A percentile compares a stretch with the other conserved stretches of the same genome.
Conservation (phyloP, 1,140 invertebrate species). For the Geopemphigus sp. region DNA sequence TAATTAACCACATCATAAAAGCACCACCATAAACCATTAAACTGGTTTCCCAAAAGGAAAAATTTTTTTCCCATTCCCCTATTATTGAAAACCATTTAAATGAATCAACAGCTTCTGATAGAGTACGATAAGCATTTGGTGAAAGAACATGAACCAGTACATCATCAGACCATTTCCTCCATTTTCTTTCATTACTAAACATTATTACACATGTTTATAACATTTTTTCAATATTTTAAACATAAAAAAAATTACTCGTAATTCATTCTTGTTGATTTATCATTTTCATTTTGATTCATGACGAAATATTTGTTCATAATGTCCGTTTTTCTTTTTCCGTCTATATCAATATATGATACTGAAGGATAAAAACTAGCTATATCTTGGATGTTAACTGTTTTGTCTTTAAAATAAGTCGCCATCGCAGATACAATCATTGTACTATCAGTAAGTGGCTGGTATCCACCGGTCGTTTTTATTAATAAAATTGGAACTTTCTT, state of each 20-base stretch:
- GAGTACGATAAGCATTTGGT: conserved; percentile 93
- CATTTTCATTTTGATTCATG: conserved; percentile 67
- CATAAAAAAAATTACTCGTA: conserved; percentile 7
- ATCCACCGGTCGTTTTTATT: conserved; percentile 69
- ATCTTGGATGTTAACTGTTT: conserved; percentile 63
- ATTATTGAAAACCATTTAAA: conserved; percentile 88
- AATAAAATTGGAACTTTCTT: conserved; percentile 96
- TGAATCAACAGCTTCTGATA: conserved; percentile 78
- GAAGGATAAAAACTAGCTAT: conserved; percentile 80
- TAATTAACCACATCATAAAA: conserved; percentile 88
- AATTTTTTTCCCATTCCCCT: conserved; percentile 89
- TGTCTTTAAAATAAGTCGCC: conserved; percentile 72
- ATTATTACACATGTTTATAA: background rate
- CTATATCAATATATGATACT: conserved; percentile 67
- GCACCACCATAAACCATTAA: conserved; percentile 94
- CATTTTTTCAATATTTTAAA: background rate
- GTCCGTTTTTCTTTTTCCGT: conserved; percentile 68
- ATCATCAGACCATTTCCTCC: conserved; percentile 92
- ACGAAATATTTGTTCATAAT: conserved; percentile 94
- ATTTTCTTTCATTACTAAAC: conserved; percentile 82
- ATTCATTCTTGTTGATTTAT: conserved; percentile 58
- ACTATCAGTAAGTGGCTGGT: conserved; percentile 88
- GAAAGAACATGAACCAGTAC: conserved; percentile 89
- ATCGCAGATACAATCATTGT: conserved; percentile 90
- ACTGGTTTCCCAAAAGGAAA: conserved; percentile 78